Evolutionary conservation across 92 coral and sea anemone genomes (phyloP).

Genomic region (Montipora capitata): DNA sequence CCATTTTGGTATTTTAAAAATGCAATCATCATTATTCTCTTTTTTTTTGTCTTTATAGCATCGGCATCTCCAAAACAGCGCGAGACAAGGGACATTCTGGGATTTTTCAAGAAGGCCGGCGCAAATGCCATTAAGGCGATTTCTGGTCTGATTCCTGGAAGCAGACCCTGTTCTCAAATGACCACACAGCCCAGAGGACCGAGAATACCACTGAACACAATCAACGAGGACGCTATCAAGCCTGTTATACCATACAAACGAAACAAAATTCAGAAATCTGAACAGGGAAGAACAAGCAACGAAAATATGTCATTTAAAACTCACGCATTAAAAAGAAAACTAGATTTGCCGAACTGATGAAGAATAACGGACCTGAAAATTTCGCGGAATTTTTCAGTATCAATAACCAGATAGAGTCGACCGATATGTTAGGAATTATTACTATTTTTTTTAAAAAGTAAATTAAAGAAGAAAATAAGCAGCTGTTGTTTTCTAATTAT

Average conservation of each 20-base stretch:
- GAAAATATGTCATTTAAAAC: not conserved
- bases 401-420: no score
- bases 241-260: conserved; percentile 88
- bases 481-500: no score
- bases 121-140: conserved; percentile 86
- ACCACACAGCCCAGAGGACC: conserved; percentile 90
- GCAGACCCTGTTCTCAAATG: conserved; percentile 77
- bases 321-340: no score
- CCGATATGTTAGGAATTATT: no score
- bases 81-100: conserved; percentile 79
- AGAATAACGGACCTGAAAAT: no score
- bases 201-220: conserved; percentile 91
- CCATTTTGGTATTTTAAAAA: no score
- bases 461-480: no score
- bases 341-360: no score
- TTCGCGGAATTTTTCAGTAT: no score
- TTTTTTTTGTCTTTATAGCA: not conserved
- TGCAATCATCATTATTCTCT: not conserved
- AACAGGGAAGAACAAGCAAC: not conserved
- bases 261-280: conserved; percentile 1
- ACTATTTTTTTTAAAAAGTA: no score
- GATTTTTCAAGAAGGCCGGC: conserved; percentile 91
- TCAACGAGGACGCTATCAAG: conserved; percentile 85
- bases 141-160: conserved; percentile 86
- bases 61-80: conserved; percentile 42